Evolutionary conservation across 2,113 vertebrate genomes (phyloP).

Genomic region (Perccottus glenii): DNA sequence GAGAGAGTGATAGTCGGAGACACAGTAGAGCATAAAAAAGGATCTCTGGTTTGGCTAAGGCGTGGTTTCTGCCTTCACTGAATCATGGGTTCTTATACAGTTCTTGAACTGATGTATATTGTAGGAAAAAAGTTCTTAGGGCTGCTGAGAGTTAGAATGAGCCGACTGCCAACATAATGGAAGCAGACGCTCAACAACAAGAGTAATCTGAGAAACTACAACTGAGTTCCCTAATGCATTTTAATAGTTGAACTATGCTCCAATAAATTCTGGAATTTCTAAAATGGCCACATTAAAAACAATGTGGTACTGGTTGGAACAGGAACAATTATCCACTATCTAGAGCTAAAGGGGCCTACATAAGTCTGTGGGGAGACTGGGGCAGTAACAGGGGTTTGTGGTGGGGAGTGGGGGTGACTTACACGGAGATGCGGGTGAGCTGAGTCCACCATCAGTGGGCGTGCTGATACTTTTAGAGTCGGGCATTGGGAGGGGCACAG

Average conservation of each 20-base stretch:
- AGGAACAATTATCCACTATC: slow-evolving; percentile 24
- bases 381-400: slow-evolving; percentile 64
- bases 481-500: slow-evolving; percentile 97
- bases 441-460: slow-evolving; percentile 92
- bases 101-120: slow-evolving; percentile 30
- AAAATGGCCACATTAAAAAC: slow-evolving; percentile 23
- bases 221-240: slow-evolving; percentile 18
- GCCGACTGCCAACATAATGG: slow-evolving; percentile 32
- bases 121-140: slow-evolving; percentile 48
- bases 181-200: slow-evolving; percentile 15
- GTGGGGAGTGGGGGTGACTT: slow-evolving; percentile 84
- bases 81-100: slow-evolving; percentile 33
- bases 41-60: slow-evolving; percentile 72
- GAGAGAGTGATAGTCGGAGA: slow-evolving; percentile 41
- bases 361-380: slow-evolving; percentile 51
- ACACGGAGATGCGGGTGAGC: slow-evolving; percentile 94
- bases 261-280: slow-evolving; percentile 24
- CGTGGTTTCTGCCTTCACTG: slow-evolving; percentile 71
- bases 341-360: slow-evolving; percentile 25
- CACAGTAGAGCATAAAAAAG: slow-evolving; percentile 53
- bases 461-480: slow-evolving; percentile 97
- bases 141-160: slow-evolving; percentile 62
- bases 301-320: slow-evolving; percentile 17
- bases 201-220: slow-evolving; percentile 11
- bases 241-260: neutral